Evolutionary conservation across 2,113 vertebrate species (phyloP).

Genomic region (Condylura cristata): DNA sequence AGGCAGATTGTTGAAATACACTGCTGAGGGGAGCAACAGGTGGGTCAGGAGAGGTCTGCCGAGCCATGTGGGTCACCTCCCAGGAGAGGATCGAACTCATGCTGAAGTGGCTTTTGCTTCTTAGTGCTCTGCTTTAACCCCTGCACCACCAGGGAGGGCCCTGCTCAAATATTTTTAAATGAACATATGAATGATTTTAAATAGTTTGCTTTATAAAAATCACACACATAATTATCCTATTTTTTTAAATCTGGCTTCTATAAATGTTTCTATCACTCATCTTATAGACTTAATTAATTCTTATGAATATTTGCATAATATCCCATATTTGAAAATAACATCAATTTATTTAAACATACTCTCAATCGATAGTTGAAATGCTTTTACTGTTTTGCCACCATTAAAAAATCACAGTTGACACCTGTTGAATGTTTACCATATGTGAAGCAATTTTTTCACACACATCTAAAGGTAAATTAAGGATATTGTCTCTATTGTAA

Average conservation of each 20-base stretch:
- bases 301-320: background rate
- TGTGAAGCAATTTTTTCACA: background rate
- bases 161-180: conserved; percentile 1
- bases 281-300: background rate
- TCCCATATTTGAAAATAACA: background rate
- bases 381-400: background rate
- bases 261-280: background rate
- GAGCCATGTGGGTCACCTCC: too few relatives aligned
- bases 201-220: conserved; percentile 40
- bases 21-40: too few relatives aligned
- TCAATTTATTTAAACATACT: conserved; percentile 14
- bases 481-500: background rate
- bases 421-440: background rate
- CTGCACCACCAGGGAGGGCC: too few relatives aligned
- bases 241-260: conserved; percentile 12
- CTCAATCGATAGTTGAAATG: background rate
- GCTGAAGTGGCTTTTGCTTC: too few relatives aligned
- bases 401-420: conserved; percentile 12
- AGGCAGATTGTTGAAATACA: too few relatives aligned
- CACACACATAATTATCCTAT: background rate
- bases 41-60: too few relatives aligned
- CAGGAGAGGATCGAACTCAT: too few relatives aligned
- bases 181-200: background rate
- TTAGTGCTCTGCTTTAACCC: too few relatives aligned
- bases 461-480: background rate